These are phyloP conservation scores for Aquatica leii DNA, from an alignment of 2,888 invertebrate genomes.

Conservation along the genomic window DNA sequence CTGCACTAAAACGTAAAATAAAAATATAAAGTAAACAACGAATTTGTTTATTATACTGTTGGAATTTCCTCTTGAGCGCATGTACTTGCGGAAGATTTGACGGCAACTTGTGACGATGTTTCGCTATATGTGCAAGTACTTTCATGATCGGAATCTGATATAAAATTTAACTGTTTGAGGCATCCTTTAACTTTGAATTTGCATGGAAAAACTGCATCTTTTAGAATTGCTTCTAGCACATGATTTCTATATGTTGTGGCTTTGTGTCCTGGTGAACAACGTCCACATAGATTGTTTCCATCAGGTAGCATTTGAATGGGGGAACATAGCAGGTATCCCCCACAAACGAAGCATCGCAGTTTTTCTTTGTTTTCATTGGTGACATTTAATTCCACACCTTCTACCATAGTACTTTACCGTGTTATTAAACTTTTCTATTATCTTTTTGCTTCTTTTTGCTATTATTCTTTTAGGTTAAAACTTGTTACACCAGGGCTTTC, in stretches of 20 bases:
- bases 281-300: constrained; percentile 15
- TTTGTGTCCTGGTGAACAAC: background rate
- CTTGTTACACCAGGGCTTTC: too few relatives aligned
- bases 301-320: constrained; percentile 12
- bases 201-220: constrained; percentile 12
- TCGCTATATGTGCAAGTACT: background rate
- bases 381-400: background rate
- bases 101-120: background rate
- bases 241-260: background rate
- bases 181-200: constrained; percentile 4
- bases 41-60: too few relatives aligned
- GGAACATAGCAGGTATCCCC: constrained; percentile 6
- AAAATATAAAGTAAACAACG: too few relatives aligned
- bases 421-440: too few relatives aligned
- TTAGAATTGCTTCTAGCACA: background rate
- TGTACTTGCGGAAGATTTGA: too few relatives aligned
- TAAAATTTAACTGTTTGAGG: background rate
- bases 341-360: constrained; percentile 5
- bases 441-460: too few relatives aligned
- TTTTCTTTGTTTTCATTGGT: background rate
- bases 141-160: background rate
- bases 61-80: too few relatives aligned
- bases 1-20: too few relatives aligned
- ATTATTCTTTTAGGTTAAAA: too few relatives aligned
- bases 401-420: too few relatives aligned